A percentile compares a stretch with the other conserved stretches of the same genome.
These are phyloP conservation scores for Nomada flava DNA, from an alignment of 2,888 invertebrate species.

Conservation along the genomic window DNA sequence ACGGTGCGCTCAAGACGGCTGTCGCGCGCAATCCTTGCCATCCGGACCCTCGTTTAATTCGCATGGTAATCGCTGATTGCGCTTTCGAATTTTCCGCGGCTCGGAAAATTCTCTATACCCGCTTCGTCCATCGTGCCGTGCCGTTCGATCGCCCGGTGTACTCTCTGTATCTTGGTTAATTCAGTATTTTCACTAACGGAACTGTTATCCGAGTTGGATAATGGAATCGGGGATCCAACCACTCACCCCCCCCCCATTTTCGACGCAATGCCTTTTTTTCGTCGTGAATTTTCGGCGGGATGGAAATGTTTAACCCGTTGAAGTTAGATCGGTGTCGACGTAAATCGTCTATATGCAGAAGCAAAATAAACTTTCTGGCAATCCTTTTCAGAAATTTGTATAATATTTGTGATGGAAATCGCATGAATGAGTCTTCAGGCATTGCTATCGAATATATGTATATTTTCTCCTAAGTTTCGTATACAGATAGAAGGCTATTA, in stretches of 20 bases:
- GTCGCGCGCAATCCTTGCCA: slow-evolving; percentile 9
- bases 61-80: slow-evolving; percentile 63
- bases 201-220: slow-evolving; percentile 31
- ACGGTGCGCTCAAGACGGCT: slow-evolving; percentile 24
- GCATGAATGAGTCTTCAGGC: not conserved
- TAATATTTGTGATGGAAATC: no score
- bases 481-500: not conserved
- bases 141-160: not conserved
- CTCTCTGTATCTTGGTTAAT: slow-evolving; percentile 27
- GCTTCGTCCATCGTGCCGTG: not conserved
- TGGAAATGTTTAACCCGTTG: not conserved
- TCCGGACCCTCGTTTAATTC: slow-evolving; percentile 58
- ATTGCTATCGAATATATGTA: not conserved
- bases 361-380: no score
- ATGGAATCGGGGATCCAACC: slow-evolving; percentile 53
- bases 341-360: no score
- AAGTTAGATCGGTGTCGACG: no score
- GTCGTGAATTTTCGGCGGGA: not conserved
- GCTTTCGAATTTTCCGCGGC: slow-evolving; percentile 56
- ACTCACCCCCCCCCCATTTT: slow-evolving; percentile 2
- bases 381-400: no score
- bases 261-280: slow-evolving; percentile 10
- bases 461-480: not conserved
- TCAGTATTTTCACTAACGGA: slow-evolving; percentile 47
- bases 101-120: not conserved